Percentiles rank a stretch among this genome's conserved stretches.
phyloP scores from a whole-genome alignment of 1,140 invertebrate species.

The Listronotus bonariensis region DNA sequence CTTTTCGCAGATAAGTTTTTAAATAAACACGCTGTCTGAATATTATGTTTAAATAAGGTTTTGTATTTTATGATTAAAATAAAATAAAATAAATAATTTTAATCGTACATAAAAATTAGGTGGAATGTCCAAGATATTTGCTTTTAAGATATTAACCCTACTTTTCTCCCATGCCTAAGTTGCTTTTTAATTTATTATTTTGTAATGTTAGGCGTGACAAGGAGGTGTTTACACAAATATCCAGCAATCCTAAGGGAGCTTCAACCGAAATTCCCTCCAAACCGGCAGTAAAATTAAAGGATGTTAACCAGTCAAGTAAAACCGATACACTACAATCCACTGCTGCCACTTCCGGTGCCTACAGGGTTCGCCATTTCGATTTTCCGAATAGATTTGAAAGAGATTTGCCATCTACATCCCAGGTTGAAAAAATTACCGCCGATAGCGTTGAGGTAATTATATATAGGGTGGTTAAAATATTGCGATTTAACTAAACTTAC shows the following conservation, averaged over 20 bases:
- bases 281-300: slow-evolving; percentile 41
- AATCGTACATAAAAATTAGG: too few relatives aligned
- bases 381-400: slow-evolving; percentile 39
- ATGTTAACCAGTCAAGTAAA: slow-evolving; percentile 13
- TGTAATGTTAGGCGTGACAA: neutral
- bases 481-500: too few relatives aligned
- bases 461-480: too few relatives aligned
- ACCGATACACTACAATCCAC: neutral
- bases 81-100: too few relatives aligned
- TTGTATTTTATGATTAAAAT: too few relatives aligned
- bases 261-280: slow-evolving; percentile 40
- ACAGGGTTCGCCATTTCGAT: slow-evolving; percentile 35
- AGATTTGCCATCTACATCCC: slow-evolving; percentile 22
- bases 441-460: slow-evolving; percentile 31
- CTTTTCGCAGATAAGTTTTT: too few relatives aligned
- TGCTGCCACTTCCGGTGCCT: neutral
- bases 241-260: neutral
- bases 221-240: neutral
- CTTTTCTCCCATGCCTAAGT: too few relatives aligned
- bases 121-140: too few relatives aligned
- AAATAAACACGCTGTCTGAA: too few relatives aligned
- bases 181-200: too few relatives aligned
- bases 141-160: too few relatives aligned
- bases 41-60: too few relatives aligned
- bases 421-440: slow-evolving; percentile 40